Evolutionary conservation across 2,797 vertebrate genomes (phyloP).

Genomic region (Pempheris klunzingeri): DNA sequence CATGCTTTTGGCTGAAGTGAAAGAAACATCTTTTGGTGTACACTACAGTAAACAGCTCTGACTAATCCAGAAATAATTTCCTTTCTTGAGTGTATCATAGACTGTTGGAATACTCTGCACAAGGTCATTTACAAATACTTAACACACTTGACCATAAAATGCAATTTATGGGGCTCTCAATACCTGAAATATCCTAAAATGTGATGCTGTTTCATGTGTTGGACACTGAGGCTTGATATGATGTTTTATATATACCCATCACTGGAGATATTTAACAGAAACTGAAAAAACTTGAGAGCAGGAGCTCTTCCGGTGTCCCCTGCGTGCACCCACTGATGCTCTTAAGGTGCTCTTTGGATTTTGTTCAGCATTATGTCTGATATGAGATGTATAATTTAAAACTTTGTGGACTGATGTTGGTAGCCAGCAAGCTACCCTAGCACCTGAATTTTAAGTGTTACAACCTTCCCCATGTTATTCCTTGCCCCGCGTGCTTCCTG

Average conservation of each 20-base stretch:
- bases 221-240: too few species aligned
- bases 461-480: too few species aligned
- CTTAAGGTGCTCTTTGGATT: too few species aligned
- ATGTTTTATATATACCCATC: neutral
- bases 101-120: neutral
- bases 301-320: neutral
- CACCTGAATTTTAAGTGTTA: too few species aligned
- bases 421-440: too few species aligned
- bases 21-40: neutral
- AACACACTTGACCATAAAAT: neutral
- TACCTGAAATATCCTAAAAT: neutral
- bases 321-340: neutral
- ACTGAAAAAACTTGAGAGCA: neutral
- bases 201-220: neutral
- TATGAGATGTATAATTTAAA: too few species aligned
- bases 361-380: too few species aligned
- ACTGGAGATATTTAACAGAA: neutral
- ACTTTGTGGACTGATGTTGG: too few species aligned
- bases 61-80: neutral
- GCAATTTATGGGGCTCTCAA: neutral
- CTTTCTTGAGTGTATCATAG: too few species aligned
- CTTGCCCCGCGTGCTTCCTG: too few species aligned
- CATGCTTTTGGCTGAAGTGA: constrained; percentile 4
- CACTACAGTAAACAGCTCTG: neutral
- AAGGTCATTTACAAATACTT: neutral